phyloP scores from a whole-genome alignment of 2,888 invertebrate genomes.

The Loripinus fragilis region DNA sequence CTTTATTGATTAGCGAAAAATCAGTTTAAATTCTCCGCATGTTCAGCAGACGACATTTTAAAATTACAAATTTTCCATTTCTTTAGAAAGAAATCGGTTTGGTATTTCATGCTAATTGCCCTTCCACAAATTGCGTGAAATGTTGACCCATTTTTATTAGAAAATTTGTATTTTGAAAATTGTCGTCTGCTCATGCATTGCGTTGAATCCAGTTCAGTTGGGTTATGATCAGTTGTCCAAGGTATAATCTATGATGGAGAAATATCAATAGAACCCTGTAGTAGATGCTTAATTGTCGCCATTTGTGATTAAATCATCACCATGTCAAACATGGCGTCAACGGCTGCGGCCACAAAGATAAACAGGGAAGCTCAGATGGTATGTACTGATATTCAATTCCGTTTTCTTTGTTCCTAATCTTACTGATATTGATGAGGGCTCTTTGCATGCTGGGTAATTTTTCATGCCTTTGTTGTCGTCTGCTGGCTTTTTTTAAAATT shows the following conservation, averaged over 20 bases:
- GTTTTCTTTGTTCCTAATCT: constrained; percentile 1
- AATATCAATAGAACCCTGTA: not conserved
- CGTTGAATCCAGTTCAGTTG: constrained; percentile 1
- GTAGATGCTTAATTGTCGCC: not conserved
- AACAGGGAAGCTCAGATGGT: constrained; percentile 68
- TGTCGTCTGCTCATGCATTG: too few species aligned
- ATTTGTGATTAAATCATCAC: not conserved
- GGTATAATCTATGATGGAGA: constrained; percentile 6
- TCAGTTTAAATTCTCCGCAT: not conserved
- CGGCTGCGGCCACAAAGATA: constrained; percentile 58
- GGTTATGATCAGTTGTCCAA: not conserved
- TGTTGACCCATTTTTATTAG: too few species aligned
- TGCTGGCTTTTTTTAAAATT: too few species aligned
- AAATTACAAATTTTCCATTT: too few species aligned
- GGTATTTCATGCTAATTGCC: too few species aligned
- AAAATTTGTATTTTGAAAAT: too few species aligned
- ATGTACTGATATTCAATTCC: constrained; percentile 27
- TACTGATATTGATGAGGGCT: too few species aligned
- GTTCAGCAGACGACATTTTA: too few species aligned
- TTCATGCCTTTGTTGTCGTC: too few species aligned
- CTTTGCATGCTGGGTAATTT: not conserved
- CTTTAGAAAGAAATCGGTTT: too few species aligned
- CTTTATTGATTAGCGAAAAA: not conserved
- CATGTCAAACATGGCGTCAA: constrained; percentile 46
- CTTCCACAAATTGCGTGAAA: too few species aligned